Evolutionary conservation across 2,113 vertebrate genomes (phyloP).

Genomic region (Anas platyrhynchos): DNA sequence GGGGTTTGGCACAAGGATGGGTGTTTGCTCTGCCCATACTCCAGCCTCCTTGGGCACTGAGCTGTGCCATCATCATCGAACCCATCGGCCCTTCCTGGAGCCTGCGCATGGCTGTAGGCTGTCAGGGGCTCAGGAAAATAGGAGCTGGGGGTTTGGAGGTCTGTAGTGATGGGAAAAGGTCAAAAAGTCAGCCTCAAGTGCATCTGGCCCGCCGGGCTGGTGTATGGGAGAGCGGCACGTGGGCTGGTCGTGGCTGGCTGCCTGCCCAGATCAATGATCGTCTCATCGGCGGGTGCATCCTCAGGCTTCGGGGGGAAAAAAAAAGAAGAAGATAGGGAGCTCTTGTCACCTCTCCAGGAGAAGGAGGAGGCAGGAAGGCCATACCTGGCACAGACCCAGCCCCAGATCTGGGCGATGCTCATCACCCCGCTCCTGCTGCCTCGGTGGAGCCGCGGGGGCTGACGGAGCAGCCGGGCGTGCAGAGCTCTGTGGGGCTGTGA

Average conservation of each 20-base stretch:
- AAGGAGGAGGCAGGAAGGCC: neutral
- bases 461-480: neutral
- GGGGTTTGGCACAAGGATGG: neutral
- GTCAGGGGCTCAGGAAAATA: neutral
- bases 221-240: rapidly evolving
- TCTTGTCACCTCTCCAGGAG: neutral
- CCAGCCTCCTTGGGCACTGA: neutral
- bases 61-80: neutral
- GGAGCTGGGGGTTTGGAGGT: neutral
- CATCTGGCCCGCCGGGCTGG: neutral
- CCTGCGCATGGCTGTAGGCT: neutral
- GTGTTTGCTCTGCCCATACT: neutral
- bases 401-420: rapidly evolving
- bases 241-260: neutral
- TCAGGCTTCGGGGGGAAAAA: neutral
- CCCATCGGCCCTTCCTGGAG: neutral
- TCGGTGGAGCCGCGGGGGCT: too few species aligned
- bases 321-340: neutral
- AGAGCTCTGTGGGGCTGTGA: neutral
- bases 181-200: neutral
- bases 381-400: neutral
- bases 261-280: neutral
- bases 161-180: neutral
- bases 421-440: rapidly evolving
- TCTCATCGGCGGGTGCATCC: neutral